Evolutionary conservation across 1,140 invertebrate genomes (phyloP), one percentile per base, ranked within the genome.

Genomic region (Hesperophylax magnus): DNA sequence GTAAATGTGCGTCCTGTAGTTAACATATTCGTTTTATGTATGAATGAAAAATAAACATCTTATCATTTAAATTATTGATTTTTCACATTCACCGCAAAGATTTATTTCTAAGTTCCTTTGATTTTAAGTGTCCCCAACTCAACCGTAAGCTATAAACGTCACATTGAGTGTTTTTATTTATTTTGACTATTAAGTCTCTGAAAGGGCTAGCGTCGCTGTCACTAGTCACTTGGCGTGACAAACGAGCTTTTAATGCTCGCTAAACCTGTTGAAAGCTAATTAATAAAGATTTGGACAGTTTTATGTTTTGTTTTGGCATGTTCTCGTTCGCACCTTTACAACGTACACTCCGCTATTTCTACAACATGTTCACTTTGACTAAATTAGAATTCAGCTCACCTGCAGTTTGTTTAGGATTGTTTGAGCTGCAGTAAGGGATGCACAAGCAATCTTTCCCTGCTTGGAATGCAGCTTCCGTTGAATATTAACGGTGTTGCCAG

Each of bases 211-310:
- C 39, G 11, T 47, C 39, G 14, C 9, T 47, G 39, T 47, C 39
- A 47, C 9, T 47, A 47, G 20, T 0, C 67, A 52, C 39, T 20
- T 4, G 14, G 18, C 18, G 69, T 72, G 69, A 72, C 52, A 72
- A 72, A 72, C 53, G 69, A 72, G 69, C 47, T 27, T 72, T 54
- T 72, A 31, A 72, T 72, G 69, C 69, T 53, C 52, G 15, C 22
- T 69, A 54, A 72, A 72, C 47, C 20, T 53, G 47, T 72, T 52
- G 20, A 47, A 53, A 56, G 69, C 22, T 72, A 14, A 20, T 52
- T 72, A 53, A 72, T 72, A 54, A 72, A 52, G 69, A 61, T 47
- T 47, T 47, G 39, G 39, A 47, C 39, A 47, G 39, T 47, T 47
- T 47, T 47, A 47, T 39, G 31, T 27, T 67, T 34, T 31, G 4